Percentiles rank a stretch among this genome's conserved stretches.
These are phyloP conservation scores for Beaufortia kweichowensis DNA, from an alignment of 2,113 vertebrate genomes.

Conservation along the genomic window DNA sequence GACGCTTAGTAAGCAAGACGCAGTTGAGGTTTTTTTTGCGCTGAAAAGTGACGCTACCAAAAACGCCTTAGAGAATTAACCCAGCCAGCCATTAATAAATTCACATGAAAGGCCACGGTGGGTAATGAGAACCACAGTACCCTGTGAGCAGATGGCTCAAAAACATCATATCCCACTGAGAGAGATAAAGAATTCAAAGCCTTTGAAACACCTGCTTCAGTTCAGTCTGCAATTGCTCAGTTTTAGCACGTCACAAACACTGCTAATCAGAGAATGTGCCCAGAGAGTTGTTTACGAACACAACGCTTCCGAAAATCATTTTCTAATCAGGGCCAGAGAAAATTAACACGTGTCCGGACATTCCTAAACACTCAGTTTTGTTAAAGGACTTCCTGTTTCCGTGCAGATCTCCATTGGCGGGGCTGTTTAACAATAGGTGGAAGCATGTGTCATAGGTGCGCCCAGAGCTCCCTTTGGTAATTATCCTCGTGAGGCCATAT, in stretches of 20 bases:
- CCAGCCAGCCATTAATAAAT: slow-evolving; percentile 24
- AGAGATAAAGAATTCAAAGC: slow-evolving; percentile 43
- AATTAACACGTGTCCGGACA: slow-evolving; percentile 18
- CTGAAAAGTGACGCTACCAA: not conserved
- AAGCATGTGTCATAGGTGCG: not conserved
- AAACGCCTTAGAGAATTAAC: not conserved
- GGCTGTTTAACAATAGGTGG: not conserved
- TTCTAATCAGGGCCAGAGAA: slow-evolving; percentile 20
- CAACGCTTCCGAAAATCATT: slow-evolving; percentile 16
- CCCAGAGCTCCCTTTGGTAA: not conserved
- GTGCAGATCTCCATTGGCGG: not conserved
- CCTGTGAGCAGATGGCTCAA: slow-evolving; percentile 38
- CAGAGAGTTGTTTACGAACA: slow-evolving; percentile 27
- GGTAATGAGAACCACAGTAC: slow-evolving; percentile 33
- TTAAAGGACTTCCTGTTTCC: not conserved
- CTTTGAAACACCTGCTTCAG: slow-evolving; percentile 38
- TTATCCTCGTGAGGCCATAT: not conserved
- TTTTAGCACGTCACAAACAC: slow-evolving; percentile 31
- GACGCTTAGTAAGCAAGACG: too few species aligned
- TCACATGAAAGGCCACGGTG: slow-evolving; percentile 32
- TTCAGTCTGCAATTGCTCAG: slow-evolving; percentile 21
- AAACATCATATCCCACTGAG: slow-evolving; percentile 43
- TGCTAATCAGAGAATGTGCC: slow-evolving; percentile 14
- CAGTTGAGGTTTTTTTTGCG: too few species aligned
- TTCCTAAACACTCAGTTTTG: slow-evolving; percentile 4